A percentile compares a stretch with the other conserved stretches of the same genome.
phyloP scores from a whole-genome alignment of 2,888 invertebrate genomes.

The Scaptomyza polygonia region DNA sequence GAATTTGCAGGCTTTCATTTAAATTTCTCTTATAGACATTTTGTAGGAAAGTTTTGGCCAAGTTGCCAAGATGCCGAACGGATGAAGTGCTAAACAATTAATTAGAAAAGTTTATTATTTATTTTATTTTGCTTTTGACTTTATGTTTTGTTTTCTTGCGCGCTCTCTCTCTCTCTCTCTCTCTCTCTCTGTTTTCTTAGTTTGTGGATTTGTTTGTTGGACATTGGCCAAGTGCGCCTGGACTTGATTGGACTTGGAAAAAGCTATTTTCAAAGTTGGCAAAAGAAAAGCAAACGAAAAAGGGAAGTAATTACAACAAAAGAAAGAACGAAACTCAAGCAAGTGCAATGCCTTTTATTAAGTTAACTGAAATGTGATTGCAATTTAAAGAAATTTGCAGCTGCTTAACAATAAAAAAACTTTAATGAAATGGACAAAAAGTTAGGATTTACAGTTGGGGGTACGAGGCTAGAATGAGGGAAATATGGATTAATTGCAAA shows the following conservation, averaged over 20 bases:
- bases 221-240: conserved; percentile 21
- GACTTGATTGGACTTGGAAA: conserved; percentile 21
- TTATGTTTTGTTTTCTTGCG: conserved; percentile 4
- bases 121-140: not conserved
- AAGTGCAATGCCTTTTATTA: not conserved
- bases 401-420: too few species aligned
- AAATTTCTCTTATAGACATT: conserved; percentile 20
- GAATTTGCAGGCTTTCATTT: conserved; percentile 19
- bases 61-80: conserved; percentile 37
- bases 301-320: not conserved
- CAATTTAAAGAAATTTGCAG: too few species aligned
- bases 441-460: too few species aligned
- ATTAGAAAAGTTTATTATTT: conserved; percentile 68
- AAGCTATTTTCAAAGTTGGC: not conserved
- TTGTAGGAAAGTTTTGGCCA: conserved; percentile 13
- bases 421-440: too few species aligned
- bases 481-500: too few species aligned
- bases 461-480: too few species aligned
- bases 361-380: too few species aligned
- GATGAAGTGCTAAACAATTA: conserved; percentile 77
- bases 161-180: not conserved
- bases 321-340: not conserved
- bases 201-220: conserved; percentile 1
- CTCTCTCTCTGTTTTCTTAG: not conserved
- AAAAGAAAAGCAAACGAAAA: not conserved